Evolutionary conservation across 2,113 vertebrate species (phyloP), one percentile per base, ranked within the genome.

Genomic region (Aptenodytes patagonicus): DNA sequence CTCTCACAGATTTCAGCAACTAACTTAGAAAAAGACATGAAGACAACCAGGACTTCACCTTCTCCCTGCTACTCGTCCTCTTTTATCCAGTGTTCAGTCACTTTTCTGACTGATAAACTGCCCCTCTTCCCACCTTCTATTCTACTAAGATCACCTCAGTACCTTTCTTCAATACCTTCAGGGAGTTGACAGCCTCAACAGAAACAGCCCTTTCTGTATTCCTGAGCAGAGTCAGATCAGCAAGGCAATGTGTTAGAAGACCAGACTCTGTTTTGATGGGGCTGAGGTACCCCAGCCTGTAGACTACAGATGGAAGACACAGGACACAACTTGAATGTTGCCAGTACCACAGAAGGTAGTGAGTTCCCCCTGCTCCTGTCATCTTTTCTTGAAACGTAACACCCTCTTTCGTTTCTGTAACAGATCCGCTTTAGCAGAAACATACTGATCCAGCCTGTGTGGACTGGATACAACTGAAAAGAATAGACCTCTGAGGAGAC

Each of bases 321-420:
- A 36, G 42, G 34, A 29, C 72, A 58, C 26, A 17, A n/a, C 42
- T 6, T 38, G 22, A 11, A 13, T 68, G 61, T 32, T 64, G 25
- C 60, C 61, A 21, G 52, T 26, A 26, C 22, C 14, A 9, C 0
- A 2, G 18, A 22, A 54, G 47, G 42, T 19, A 40, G 24, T 0
- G 20, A 78, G 21, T 40, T 36, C 15, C 46, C 32, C 13, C 38
- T 3, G 2, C 21, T 60, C 12, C 61, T 54, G 18, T 38, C 57
- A 36, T 29, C 58, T 71, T 46, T 47, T 32, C 52, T 64, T 40
- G 52, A 66, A 38, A 5, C 8, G 1, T 34, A 69, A 69, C 55
- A 10, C 17, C 32, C 28, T 60, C n/a, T 31, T 19, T 12, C 55
- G 32, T 32, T 71, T 51, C 64, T 94, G 29, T 31, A 42, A 19